Percentiles rank a stretch among this genome's conserved stretches.
Conservation (phyloP, 2,888 invertebrate genomes). For the Argyresthia goedartella region DNA sequence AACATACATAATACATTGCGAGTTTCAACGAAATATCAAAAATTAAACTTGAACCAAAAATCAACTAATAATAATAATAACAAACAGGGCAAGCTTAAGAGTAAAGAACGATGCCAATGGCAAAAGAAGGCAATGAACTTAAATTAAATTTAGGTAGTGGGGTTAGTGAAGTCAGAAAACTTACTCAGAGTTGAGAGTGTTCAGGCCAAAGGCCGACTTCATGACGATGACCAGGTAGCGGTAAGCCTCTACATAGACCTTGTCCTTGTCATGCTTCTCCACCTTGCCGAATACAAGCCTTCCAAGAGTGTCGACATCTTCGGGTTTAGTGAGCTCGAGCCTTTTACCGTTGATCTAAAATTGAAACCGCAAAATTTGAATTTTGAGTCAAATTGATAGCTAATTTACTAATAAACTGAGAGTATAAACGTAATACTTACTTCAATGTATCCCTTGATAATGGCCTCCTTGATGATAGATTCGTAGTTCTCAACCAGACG, state of each 20-base stretch:
- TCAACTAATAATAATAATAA: no score
- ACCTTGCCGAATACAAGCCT: conserved; percentile 60
- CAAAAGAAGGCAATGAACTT: no score
- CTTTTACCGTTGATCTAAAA: conserved; percentile 44
- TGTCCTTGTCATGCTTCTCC: conserved; percentile 31
- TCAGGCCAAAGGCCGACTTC: conserved; percentile 55
- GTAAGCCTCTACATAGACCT: conserved; percentile 56
- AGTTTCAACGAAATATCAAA: no score
- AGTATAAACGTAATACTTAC: conserved; percentile 21
- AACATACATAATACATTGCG: no score
- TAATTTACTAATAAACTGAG: no score
- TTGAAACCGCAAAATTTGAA: conserved; percentile 3
- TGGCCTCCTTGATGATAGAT: conserved; percentile 68
- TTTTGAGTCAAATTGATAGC: no score
- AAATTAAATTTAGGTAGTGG: no score
- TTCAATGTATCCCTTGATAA: conserved; percentile 65
- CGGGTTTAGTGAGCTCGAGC: conserved; percentile 41
- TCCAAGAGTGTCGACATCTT: conserved; percentile 68
- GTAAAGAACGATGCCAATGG: no score
- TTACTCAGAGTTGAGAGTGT: conserved; percentile 41
- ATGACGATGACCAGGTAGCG: conserved; percentile 71
- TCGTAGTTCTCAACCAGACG: conserved; percentile 51
- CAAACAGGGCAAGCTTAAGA: no score
- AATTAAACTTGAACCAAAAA: no score
- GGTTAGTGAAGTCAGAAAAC: no score